Evolutionary conservation across 2,113 vertebrate species (phyloP), one percentile per base, ranked within the genome.

Genomic region (Chascanopsetta lugubris): DNA sequence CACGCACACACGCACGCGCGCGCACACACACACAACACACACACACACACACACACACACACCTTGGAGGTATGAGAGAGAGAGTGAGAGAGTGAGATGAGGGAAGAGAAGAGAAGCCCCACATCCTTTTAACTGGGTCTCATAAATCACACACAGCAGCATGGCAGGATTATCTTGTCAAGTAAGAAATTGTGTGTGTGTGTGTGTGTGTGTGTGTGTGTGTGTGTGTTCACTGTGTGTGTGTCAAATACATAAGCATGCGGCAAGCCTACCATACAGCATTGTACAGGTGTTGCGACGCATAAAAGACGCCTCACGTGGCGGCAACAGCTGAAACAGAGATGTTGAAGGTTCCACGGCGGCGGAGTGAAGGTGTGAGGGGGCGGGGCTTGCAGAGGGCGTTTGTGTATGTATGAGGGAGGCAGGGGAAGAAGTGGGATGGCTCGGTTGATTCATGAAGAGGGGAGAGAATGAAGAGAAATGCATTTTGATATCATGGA

Each of bases 71-170:
- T 73, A 58, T 64, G 69, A 69, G 22, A 26, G 29, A 47, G 53
- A 67, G 30, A 30, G 65, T 64, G 49, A 59, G 64, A 9, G 29
- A 1, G 29, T 11, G 34, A 5, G 63, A 34, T 36, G 60, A 27
- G 58, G 36, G 24, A 63, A 69, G 51, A 67, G 56, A 71, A n/a
- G 71, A 83, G 56, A 4, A 4, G 38, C 40, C 63, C 69, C 65
- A 78, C 78, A 83, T 87, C 77, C 69, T 63, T 87, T 87, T 85
- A 72, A 82, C 85, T 78, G 77, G 61, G 72, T 75, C 75, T 88
- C 88, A 89, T 90, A 90, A 88, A 90, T 91, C 87, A 90, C 75
- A 79, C 72, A 59, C 65, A 75, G 75, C 63, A 50, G 70, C 67
- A 60, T 62, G 76, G 82, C 79, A 79, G 82, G 86, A 86, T 91